A percentile compares a stretch with the other conserved stretches of the same genome.
Conservation (phyloP, 2,113 vertebrate genomes). For the Sylvilagus bachmani region DNA sequence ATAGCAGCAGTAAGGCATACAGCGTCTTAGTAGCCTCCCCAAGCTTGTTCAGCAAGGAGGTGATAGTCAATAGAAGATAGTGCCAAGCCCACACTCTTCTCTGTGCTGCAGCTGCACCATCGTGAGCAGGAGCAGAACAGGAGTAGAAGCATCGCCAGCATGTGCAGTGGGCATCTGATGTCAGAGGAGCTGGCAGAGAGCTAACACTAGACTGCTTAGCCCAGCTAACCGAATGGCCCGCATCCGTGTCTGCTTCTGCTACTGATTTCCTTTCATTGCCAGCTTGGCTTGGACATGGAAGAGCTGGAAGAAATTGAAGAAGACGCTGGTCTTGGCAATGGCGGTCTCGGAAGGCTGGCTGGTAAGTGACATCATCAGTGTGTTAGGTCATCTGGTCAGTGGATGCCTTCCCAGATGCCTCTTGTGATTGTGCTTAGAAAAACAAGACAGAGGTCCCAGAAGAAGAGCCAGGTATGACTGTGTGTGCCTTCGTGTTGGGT, state of each 20-base stretch:
- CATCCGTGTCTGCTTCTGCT: not conserved
- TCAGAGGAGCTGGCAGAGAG: not conserved
- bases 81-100: not conserved
- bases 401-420: not conserved
- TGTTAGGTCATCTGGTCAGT: not conserved
- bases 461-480: not conserved
- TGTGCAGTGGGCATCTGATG: not conserved
- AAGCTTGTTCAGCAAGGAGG: not conserved
- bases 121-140: not conserved
- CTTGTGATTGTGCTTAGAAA: not conserved
- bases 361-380: slow-evolving; percentile 87
- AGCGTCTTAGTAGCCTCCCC: not conserved
- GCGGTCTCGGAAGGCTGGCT: slow-evolving; percentile 96
- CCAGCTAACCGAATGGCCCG: not conserved
- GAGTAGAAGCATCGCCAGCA: no score
- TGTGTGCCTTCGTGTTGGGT: not conserved
- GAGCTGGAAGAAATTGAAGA: slow-evolving; percentile 99
- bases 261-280: not conserved
- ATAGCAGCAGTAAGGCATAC: not conserved
- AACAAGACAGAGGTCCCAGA: not conserved
- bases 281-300: slow-evolving; percentile 98
- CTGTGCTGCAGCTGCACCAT: not conserved
- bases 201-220: not conserved
- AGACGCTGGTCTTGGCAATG: slow-evolving; percentile 97
- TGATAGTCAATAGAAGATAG: not conserved